A percentile compares a stretch with the other conserved stretches of the same genome.
These are phyloP conservation scores for Metellina segmentata DNA, from an alignment of 2,888 invertebrate genomes.

Conservation along the genomic window DNA sequence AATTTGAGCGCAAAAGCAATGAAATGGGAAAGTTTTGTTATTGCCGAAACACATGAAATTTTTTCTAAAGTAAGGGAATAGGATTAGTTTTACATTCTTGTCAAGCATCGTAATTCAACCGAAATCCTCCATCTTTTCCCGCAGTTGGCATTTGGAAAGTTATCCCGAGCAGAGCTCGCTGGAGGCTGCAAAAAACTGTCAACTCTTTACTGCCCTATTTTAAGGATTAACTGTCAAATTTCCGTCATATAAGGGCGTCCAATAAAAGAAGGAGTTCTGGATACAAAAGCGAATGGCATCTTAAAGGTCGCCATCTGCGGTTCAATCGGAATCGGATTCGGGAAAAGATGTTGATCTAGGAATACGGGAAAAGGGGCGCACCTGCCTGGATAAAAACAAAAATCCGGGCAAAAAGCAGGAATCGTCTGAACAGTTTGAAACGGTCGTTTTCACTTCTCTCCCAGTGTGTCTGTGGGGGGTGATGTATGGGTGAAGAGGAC, in stretches of 20 bases:
- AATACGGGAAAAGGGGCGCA: constrained; percentile 43
- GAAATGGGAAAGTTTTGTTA: too few relatives aligned
- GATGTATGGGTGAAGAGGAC: constrained; percentile 63
- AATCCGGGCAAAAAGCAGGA: constrained; percentile 34
- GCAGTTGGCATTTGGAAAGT: too few relatives aligned
- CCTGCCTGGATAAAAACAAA: constrained; percentile 31
- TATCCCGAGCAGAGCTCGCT: background rate
- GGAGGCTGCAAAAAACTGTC: background rate
- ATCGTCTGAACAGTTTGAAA: constrained; percentile 54
- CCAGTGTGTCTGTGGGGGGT: background rate
- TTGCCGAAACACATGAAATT: too few relatives aligned
- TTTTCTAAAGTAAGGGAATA: too few relatives aligned
- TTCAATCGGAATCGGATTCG: constrained; percentile 55
- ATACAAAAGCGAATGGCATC: constrained; percentile 30
- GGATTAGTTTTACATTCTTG: too few relatives aligned
- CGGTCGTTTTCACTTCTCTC: constrained; percentile 64
- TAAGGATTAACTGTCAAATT: constrained; percentile 32
- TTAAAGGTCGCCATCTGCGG: constrained; percentile 57
- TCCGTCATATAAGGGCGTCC: constrained; percentile 12
- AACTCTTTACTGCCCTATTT: background rate
- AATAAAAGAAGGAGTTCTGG: constrained; percentile 24
- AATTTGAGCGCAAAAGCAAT: too few relatives aligned
- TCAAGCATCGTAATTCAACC: too few relatives aligned
- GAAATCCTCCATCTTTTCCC: too few relatives aligned
- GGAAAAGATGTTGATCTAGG: constrained; percentile 51